Base-by-base conservation (phyloP, 1,140 invertebrate genomes). In the Aethina tumida region DNA sequence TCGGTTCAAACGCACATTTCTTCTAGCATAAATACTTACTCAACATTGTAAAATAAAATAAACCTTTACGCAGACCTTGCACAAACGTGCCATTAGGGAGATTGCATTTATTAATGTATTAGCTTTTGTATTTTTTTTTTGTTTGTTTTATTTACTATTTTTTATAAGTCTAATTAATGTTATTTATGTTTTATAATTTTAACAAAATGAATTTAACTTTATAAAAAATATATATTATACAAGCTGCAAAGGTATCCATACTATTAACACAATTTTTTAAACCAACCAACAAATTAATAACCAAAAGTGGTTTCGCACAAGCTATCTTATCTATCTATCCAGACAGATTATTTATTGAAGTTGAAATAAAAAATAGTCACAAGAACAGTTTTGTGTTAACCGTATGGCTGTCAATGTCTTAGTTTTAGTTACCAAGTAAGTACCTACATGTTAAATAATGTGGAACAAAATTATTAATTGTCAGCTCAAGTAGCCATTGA, bases 141-240 rank as follows among this genome's bases (percentile, higher is more conserved):
- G 36, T 48, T 45, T 39, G 35, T 50, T 48, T 50, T 43, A 35
- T 29, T 42, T 50, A 36, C 44, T 25, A 37, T 26, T 48, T 39
- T 39, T 39, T 40, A 43, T 40, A 41, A 32, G 41, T 49, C 35
- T 43, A 43, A 40, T 25, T 40, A 46, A 48, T 43, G 49, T 52
- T 49, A 41, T 46, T 46, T 46, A 43, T 46, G 46, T 52, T 49
- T 43, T 39, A 39, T 42, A 38, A 41, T 49, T 48, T 45, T 45
- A 28, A 39, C 18, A 36, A 22, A 33, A 46, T 25, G 30, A 41
- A 41, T 28, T 31, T 31, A 29, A 38, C 21, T 30, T 17, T 28
- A 43, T 43, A 43, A 30, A n/a, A n/a, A n/a, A n/a, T n/a, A n/a
- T n/a, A n/a, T n/a, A n/a, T n/a, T n/a, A n/a, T n/a, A n/a, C n/a